Evolutionary conservation across 2,113 vertebrate genomes (phyloP).

Genomic region (Oostethus manadensis): DNA sequence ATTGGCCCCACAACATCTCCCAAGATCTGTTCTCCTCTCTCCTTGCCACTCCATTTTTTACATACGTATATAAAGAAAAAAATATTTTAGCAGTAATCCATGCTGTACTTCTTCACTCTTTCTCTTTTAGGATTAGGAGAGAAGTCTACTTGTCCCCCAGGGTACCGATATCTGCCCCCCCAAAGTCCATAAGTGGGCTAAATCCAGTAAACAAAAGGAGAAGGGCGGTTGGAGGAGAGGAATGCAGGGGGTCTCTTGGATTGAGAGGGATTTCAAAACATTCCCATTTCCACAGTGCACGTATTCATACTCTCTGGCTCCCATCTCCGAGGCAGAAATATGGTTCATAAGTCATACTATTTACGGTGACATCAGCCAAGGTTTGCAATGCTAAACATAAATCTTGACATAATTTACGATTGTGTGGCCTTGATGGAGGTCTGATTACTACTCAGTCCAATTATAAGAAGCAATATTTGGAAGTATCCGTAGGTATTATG

Average conservation of each 20-base stretch:
- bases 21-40: too few relatives aligned
- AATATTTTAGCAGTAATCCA: conserved; percentile 8
- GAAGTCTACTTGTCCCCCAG: conserved; percentile 1
- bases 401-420: too few relatives aligned
- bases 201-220: conserved; percentile 31
- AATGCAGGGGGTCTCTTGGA: conserved; percentile 49
- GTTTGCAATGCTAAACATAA: too few relatives aligned
- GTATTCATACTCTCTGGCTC: conserved; percentile 51
- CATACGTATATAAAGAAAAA: background rate
- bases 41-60: background rate
- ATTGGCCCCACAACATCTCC: background rate
- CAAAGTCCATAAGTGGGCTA: conserved; percentile 11
- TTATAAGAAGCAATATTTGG: background rate
- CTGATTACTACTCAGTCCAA: background rate
- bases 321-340: conserved; percentile 4
- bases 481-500: background rate
- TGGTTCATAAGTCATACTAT: background rate
- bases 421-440: background rate
- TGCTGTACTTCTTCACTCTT: background rate
- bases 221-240: conserved; percentile 35
- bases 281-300: conserved; percentile 45
- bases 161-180: conserved; percentile 17
- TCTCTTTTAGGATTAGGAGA: background rate
- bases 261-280: conserved; percentile 48
- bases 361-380: too few relatives aligned